Conservation (phyloP, 23 tunicate species). For the Clavelina lepadiformis region DNA sequence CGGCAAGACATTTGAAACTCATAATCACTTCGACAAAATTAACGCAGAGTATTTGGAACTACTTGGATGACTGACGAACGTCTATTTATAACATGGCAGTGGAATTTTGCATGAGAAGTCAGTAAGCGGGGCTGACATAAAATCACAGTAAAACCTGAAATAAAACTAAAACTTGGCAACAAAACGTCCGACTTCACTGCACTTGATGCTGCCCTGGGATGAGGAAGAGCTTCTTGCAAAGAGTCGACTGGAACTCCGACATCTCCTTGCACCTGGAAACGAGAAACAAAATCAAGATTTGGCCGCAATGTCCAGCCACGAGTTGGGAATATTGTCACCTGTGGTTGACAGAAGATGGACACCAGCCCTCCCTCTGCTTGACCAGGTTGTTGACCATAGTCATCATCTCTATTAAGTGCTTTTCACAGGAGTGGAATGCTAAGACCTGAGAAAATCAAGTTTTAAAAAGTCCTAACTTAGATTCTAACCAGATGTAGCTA, state of each 20-base stretch:
- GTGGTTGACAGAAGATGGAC: conserved; percentile 66
- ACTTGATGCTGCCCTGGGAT: conserved; percentile 54
- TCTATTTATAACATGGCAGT: no score
- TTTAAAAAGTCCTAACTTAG: not conserved
- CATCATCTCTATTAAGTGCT: conserved; percentile 77
- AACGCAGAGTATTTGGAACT: no score
- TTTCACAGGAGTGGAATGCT: conserved; percentile 73
- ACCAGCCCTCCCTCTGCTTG: conserved; percentile 62
- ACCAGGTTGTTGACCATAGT: conserved; percentile 76
- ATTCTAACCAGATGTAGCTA: not conserved
- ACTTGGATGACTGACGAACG: no score
- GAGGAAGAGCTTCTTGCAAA: conserved; percentile 86
- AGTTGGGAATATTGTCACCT: conserved; percentile 19
- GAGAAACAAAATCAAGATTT: no score
- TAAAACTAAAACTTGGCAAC: not conserved
- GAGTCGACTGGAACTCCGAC: conserved; percentile 79
- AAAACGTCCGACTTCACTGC: conserved; percentile 8
- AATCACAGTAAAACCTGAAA: not conserved
- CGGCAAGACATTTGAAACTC: no score
- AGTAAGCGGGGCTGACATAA: no score
- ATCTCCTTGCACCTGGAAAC: conserved; percentile 86
- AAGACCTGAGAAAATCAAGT: conserved; percentile 63
- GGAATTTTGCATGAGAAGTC: no score
- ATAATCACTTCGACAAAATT: no score
- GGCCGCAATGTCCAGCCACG: no score